Conservation (phyloP, 2,888 invertebrate genomes). For the Stictocephala bisonia region DNA sequence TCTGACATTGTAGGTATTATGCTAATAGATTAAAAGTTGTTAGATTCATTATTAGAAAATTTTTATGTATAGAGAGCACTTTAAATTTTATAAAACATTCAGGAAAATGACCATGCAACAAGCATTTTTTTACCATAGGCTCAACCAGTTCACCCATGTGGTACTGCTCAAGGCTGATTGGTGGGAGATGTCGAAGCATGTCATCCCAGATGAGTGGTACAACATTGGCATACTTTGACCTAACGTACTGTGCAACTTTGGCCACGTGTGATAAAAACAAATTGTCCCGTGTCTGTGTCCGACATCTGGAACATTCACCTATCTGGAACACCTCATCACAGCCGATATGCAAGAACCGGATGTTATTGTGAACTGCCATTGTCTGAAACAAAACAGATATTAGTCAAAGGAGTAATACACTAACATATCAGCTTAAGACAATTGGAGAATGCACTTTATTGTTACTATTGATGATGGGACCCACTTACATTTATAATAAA, state of each 20-base stretch:
- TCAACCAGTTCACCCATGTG: slow-evolving; percentile 76
- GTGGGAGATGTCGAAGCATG: slow-evolving; percentile 76
- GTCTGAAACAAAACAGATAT: slow-evolving; percentile 60
- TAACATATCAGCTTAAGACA: too few relatives aligned
- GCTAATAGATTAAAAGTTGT: too few relatives aligned
- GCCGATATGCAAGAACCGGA: slow-evolving; percentile 75
- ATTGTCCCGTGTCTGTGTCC: slow-evolving; percentile 67
- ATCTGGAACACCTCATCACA: slow-evolving; percentile 81
- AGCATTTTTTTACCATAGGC: slow-evolving; percentile 78
- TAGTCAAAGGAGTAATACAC: too few relatives aligned
- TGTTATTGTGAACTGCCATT: slow-evolving; percentile 62
- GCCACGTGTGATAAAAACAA: slow-evolving; percentile 74
- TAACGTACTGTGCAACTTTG: slow-evolving; percentile 69
- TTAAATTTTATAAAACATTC: too few relatives aligned
- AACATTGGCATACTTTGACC: slow-evolving; percentile 69
- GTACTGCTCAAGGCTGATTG: slow-evolving; percentile 71
- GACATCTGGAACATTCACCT: slow-evolving; percentile 74
- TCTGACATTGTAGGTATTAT: too few relatives aligned
- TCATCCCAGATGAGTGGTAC: slow-evolving; percentile 83
- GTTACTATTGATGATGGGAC: too few relatives aligned
- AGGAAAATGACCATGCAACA: too few relatives aligned
- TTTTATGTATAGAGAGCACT: too few relatives aligned
- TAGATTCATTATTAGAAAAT: too few relatives aligned
- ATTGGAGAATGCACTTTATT: too few relatives aligned
- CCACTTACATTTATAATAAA: too few relatives aligned